Conservation (phyloP, 2,888 invertebrate species). For the Sinodicranocentrus sp. region DNA sequence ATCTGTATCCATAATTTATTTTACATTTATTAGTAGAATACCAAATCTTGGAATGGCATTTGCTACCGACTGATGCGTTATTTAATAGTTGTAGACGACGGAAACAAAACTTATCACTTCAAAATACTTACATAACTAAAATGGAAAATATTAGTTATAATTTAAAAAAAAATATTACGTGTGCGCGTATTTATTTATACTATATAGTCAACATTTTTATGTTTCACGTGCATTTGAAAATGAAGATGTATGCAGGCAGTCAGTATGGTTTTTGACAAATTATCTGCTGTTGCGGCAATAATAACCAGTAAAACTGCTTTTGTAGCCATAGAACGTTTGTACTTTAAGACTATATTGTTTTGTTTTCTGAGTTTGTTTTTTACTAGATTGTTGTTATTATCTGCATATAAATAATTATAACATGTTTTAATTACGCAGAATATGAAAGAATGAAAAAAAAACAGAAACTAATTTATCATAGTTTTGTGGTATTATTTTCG, state of each 20-base stretch:
- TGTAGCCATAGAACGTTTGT: conserved; percentile 52
- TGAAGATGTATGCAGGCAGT: not conserved
- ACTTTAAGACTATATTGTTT: not conserved
- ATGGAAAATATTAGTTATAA: conserved; percentile 3
- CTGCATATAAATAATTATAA: conserved; percentile 22
- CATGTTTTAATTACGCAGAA: conserved; percentile 47
- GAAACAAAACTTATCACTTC: conserved; percentile 4
- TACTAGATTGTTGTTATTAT: conserved; percentile 55
- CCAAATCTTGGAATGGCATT: conserved; percentile 46
- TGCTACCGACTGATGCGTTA: conserved; percentile 56
- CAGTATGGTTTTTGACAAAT: conserved; percentile 27
- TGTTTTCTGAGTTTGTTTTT: conserved; percentile 55
- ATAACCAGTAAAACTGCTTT: conserved; percentile 58
- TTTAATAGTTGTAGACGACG: conserved; percentile 11
- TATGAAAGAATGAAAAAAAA: conserved; percentile 54
- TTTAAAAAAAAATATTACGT: not conserved
- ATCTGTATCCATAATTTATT: conserved; percentile 34
- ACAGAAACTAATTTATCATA: conserved; percentile 4
- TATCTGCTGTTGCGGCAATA: conserved; percentile 44
- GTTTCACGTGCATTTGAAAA: not conserved
- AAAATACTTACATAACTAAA: not conserved
- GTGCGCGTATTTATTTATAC: conserved; percentile 2
- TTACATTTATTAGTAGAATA: conserved; percentile 37
- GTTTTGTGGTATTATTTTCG: no score
- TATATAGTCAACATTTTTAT: conserved; percentile 10